Base-by-base conservation (phyloP, 1,140 invertebrate genomes). In the Camponotus pennsylvanicus region DNA sequence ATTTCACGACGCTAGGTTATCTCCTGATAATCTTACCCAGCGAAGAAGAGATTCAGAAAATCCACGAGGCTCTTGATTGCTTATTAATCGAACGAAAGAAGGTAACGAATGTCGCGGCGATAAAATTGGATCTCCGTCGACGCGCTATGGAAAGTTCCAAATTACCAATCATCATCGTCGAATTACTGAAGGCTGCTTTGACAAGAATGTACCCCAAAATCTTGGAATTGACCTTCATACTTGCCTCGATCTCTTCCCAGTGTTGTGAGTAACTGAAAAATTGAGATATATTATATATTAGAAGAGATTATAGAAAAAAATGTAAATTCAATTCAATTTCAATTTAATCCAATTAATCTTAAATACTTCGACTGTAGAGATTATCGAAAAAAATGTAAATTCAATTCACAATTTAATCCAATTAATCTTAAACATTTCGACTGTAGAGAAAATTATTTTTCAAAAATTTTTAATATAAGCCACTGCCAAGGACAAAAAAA, bases 1-100 rank as follows among this genome's bases (percentile, higher is more conserved):
- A 94, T 84, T 92, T 93, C 64, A 93, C 89, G 7, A 52, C 90
- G 0, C 69, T 94, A 6, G 93, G 92, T 5, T 78, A 91, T 21
- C 78, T 94, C 1, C 63, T 93, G 45, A 34, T 76, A 2, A 85
- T 92, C 2, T 86, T 92, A 21, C 90, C 92, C 1, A 84, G n/a
- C 1, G 15, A 86, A 34, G n/a, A 66, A 18, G 76, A 91, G 18
- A 32, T 88, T 2, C 42, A 75, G 11, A 90, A 86, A 40, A 34
- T 93, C 34, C 70, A 90, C 6, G 27, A 71, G 45, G 82, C 85
- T 37, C 55, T 93, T 11, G 61, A 86, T 61, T 66, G 70, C n/a
- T 70, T 93, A 21, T 82, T 94, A 66, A 79, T 86, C 37, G 40
- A 5, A 13, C 67, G 49, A 49, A 57, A 42, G 18, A 84, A 82